Evolutionary conservation across 2,888 invertebrate genomes (phyloP), one percentile per base, ranked within the genome.

Genomic region (Exocentrus adspersus): DNA sequence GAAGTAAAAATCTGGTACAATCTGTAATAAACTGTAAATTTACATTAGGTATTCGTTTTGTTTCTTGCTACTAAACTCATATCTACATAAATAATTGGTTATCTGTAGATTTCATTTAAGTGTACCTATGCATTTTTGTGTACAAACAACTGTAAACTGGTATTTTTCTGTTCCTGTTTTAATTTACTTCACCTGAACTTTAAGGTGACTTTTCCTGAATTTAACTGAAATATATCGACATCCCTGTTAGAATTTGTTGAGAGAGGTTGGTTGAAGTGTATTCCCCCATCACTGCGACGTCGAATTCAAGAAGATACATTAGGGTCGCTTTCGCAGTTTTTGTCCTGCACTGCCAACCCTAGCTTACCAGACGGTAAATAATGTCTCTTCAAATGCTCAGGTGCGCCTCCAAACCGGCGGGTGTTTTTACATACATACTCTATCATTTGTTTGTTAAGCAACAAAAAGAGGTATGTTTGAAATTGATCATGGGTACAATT

Each of bases 251-350:
- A 10, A 16, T 43, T 43, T 45, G 42, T 28, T 43, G 24, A 45
- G 17, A 16, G 20, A 43, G 43, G 43, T 16, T 54, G 54, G n/a
- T n/a, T 24, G 43, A 43, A 37, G 54, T 54, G 43, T 54, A 54
- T 54, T 43, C 54, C 54, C 42, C 42, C 54, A 54, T 54, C 54
- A 43, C 43, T 37, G 43, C 43, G 28, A 42, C 43, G 54, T 54
- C 54, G 54, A 54, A 43, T 43, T 54, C 43, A 43, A 14, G 41
- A 53, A 54, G 54, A 54, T 43, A 28, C 43, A 54, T 54, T 54
- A 54, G 54, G 54, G 54, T 54, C 30, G 43, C 54, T 43, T 24
- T 43, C 53, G 28, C 21, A 43, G 42, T 54, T 54, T 54, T 54
- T 54, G 42, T 54, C 30, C 43, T 28, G 43, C 10, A n/a, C 45